Base-by-base conservation (phyloP, 2,888 invertebrate genomes). In the Chrysolina haemoptera region DNA sequence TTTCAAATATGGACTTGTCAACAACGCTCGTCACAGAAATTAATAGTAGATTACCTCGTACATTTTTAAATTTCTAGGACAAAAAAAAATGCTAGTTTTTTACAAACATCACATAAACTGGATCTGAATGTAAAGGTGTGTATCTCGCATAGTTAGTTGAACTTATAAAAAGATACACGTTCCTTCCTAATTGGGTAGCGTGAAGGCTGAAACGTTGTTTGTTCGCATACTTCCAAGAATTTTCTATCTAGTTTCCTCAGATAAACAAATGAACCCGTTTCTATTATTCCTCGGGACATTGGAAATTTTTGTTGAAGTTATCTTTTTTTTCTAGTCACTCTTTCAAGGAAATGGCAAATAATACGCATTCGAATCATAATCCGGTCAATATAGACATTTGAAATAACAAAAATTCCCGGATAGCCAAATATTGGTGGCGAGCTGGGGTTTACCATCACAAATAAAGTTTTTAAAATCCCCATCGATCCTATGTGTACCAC, bases 81-180 rank as follows among this genome's bases (percentile, higher is more conserved):
- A 18, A 53, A 20, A 50, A 53, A 16, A 6, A 11, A 9, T 8
- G 16, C 9, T 27, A 27, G 16, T 10, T 18, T 53, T 53, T 20
- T 16, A 18, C 18, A 16, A 18, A 53, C 20, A 53, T 53, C 8
- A 53, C 16, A 18, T 18, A 53, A 53, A 53, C 53, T 53, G 16
- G 53, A 53, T 53, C 53, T 53, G 53, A 53, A 20, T 18, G 16
- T 27, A 27, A 27, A 53, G 43, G 16, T n/a, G 53, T 53, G 53
- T 53, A 18, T 18, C 53, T 11, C 8, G n/a, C 48, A 27, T 48
- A 18, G 53, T 53, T 53, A 18, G 53, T 53, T 53, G 53, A 53
- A 53, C 18, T 20, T 4, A 4, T 16, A 53, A 53, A 53, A 53
- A 53, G 18, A 53, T 10, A 53, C 20, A 53, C 53, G 53, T 53